Evolutionary conservation across 2,888 invertebrate genomes (phyloP).

Genomic region (Oscheius sp.): DNA sequence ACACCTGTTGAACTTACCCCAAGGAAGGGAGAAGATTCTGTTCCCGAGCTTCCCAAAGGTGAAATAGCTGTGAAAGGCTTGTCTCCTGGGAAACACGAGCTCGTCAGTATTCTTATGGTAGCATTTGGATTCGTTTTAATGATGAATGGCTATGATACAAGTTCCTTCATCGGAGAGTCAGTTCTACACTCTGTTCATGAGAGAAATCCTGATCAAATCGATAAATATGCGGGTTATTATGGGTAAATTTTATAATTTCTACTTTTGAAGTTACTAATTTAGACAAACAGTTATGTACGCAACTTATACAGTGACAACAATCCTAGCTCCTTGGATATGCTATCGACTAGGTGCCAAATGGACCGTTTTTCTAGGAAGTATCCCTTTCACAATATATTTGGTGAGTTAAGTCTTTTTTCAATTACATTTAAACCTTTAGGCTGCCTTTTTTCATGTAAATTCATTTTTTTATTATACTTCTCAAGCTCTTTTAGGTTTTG

Average conservation of each 20-base stretch:
- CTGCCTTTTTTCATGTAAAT: not conserved
- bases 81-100: not conserved
- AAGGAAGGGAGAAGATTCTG: too few relatives aligned
- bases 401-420: not conserved
- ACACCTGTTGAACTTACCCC: too few relatives aligned
- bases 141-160: conserved; percentile 19
- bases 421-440: not conserved
- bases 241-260: not conserved
- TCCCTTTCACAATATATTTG: conserved; percentile 16
- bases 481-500: conserved; percentile 19
- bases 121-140: conserved; percentile 7
- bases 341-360: conserved; percentile 20
- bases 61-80: not conserved
- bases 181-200: conserved; percentile 16
- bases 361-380: conserved; percentile 11
- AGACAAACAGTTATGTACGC: conserved; percentile 29
- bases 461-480: conserved; percentile 13
- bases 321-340: conserved; percentile 26
- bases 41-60: not conserved
- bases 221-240: conserved; percentile 20
- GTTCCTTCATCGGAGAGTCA: conserved; percentile 19
- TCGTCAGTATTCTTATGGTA: conserved; percentile 1
- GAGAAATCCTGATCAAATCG: not conserved
- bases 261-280: not conserved
- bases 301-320: conserved; percentile 8